Base-by-base conservation (phyloP, 2,113 vertebrate genomes). In the Menura novaehollandiae region DNA sequence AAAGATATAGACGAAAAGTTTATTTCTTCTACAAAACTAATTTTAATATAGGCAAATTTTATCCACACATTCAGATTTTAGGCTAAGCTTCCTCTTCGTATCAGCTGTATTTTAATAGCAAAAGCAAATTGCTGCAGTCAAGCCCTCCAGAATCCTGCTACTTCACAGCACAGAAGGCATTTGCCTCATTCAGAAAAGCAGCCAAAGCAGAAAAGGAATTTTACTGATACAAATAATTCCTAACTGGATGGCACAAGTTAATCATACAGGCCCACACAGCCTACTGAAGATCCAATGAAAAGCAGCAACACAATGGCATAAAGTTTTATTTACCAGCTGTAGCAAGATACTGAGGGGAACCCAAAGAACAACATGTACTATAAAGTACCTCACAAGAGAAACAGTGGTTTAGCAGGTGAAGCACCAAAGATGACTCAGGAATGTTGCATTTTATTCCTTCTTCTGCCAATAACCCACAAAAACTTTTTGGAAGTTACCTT, bases 81-180 rank as follows among this genome's bases (percentile, higher is more conserved):
- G 47, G 33, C 41, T 66, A 66, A 79, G 43, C 26, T 62, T 76
- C 58, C 32, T 35, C 46, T 88, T 73, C 30, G 2, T 44, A 71
- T 30, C 33, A 95, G 68, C 60, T 77, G 10, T 32, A 89, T 66
- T 92, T 91, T 81, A 84, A 46, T 62, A 74, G 53, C 64, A 86
- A 74, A 92, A 95, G 51, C 28, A n/a, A 91, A 28, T n/a, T 6
- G 1, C 16, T 41, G 24, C 63, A 89, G 47, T n/a, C 85, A 89
- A 84, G 56, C 44, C 53, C 47, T 85, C n/a, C n/a, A 58, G 21
- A 82, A 68, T 60, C 63, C 46, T 76, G 68, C 44, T 62, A 7
- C 73, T 90, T 92, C 66, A 53, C 78, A 90, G 85, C 71, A 88
- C 58, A 88, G 62, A 89, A 93, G 66, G 71, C 66, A 87, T 82